Percentiles rank a stretch among this genome's conserved stretches.
phyloP scores from a whole-genome alignment of 2,797 vertebrate genomes.

The Argyrosomus regius region DNA sequence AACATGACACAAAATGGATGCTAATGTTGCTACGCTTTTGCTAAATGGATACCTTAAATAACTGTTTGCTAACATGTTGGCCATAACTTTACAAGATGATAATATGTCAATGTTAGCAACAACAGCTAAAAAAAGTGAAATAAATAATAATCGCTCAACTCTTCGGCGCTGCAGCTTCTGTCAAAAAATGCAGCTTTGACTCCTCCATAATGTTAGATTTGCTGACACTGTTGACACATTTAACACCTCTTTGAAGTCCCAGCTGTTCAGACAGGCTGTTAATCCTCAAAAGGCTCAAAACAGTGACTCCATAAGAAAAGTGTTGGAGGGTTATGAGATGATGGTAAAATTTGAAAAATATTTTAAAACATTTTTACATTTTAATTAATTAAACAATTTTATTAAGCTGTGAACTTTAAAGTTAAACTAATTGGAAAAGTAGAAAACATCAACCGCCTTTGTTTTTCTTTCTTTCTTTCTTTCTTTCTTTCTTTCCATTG shows the following conservation, averaged over 20 bases:
- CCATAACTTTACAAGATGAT: not conserved
- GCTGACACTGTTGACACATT: conserved; percentile 44
- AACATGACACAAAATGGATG: not conserved
- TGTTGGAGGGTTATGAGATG: not conserved
- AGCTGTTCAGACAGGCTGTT: conserved; percentile 37
- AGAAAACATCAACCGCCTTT: not conserved
- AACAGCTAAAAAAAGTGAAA: not conserved
- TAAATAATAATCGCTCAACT: not conserved
- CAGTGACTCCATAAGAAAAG: conserved; percentile 1
- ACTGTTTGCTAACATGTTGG: not conserved
- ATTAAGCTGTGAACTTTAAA: not conserved
- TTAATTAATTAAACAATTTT: too few relatives aligned
- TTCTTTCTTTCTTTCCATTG: not conserved
- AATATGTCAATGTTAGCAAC: not conserved
- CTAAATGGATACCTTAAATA: not conserved
- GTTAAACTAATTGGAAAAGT: not conserved
- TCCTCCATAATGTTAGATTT: conserved; percentile 29
- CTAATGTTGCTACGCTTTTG: not conserved
- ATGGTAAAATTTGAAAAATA: not conserved
- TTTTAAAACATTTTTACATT: not conserved
- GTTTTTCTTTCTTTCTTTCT: too few relatives aligned
- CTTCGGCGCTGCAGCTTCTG: not conserved
- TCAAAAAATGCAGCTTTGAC: conserved; percentile 8
- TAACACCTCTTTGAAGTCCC: conserved; percentile 20
- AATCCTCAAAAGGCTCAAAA: conserved; percentile 31